Evolutionary conservation across 1,140 invertebrate genomes (phyloP).

Genomic region (Magallana gigas): DNA sequence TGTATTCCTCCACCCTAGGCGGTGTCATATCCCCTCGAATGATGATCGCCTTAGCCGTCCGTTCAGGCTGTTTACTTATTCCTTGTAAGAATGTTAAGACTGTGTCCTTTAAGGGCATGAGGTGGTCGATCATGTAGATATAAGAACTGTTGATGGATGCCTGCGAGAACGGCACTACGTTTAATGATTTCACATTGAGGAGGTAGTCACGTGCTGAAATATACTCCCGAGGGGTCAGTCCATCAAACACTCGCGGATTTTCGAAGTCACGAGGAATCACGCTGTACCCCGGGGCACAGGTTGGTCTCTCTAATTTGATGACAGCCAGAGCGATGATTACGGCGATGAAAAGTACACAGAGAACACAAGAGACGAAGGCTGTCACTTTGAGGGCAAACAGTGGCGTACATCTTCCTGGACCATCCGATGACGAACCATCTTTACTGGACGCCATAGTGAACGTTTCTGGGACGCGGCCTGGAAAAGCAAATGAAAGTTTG

Average conservation of each 20-base stretch:
- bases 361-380: slow-evolving; percentile 40
- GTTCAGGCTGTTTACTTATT: slow-evolving; percentile 61
- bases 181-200: slow-evolving; percentile 60
- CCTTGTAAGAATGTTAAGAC: slow-evolving; percentile 69
- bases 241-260: slow-evolving; percentile 70
- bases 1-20: slow-evolving; percentile 73
- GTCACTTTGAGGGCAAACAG: slow-evolving; percentile 17
- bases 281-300: slow-evolving; percentile 51
- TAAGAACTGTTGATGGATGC: slow-evolving; percentile 70
- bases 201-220: slow-evolving; percentile 68
- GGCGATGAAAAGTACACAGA: slow-evolving; percentile 51
- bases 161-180: slow-evolving; percentile 61
- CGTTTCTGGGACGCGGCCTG: not conserved
- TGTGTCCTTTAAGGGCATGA: slow-evolving; percentile 71
- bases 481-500: not conserved
- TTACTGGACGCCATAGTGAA: slow-evolving; percentile 32
- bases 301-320: slow-evolving; percentile 38
- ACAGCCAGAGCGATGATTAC: slow-evolving; percentile 54
- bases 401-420: not conserved
- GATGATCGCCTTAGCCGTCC: slow-evolving; percentile 73
- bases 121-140: slow-evolving; percentile 73
- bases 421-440: not conserved
- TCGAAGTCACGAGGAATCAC: slow-evolving; percentile 58
- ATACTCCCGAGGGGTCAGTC: slow-evolving; percentile 70
- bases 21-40: slow-evolving; percentile 69